Percentiles rank a stretch among this genome's conserved stretches.
Evolutionary conservation across 30 jellyfish, hydroid and myxozoan genomes (phyloP).

Genomic region (Clytia hemisphaerica): DNA sequence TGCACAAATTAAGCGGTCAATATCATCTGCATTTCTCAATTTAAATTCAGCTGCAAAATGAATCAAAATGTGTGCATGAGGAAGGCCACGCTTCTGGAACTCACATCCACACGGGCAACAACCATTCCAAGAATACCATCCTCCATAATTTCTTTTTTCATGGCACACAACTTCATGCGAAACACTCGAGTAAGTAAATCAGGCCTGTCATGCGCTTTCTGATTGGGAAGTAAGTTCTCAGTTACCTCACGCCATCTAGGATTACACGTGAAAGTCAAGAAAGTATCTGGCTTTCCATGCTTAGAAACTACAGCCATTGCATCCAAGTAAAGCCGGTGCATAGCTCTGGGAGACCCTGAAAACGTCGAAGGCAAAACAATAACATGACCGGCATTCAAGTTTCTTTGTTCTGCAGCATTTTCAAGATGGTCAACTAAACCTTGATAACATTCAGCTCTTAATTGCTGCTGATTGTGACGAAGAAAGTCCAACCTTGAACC

Average conservation of each 20-base stretch:
- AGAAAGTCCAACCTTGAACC: conserved; percentile 27
- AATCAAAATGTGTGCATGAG: conserved; percentile 42
- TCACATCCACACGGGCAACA: conserved; percentile 15
- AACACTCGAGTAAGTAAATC: conserved; percentile 47
- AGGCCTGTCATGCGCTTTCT: conserved; percentile 21
- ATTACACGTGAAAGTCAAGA: conserved; percentile 43
- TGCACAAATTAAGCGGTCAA: conserved; percentile 39
- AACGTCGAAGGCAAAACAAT: conserved; percentile 50
- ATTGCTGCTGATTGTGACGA: no score
- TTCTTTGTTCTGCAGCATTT: conserved; percentile 11
- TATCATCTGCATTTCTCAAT: conserved; percentile 26
- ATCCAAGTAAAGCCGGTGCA: conserved; percentile 41
- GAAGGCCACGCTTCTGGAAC: conserved; percentile 57
- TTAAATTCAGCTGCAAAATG: conserved; percentile 38
- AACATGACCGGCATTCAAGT: conserved; percentile 24
- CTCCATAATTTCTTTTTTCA: no score
- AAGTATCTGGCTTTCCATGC: conserved; percentile 44
- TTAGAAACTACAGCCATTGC: conserved; percentile 44
- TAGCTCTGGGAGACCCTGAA: conserved; percentile 32
- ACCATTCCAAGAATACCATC: not conserved
- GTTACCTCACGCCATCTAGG: conserved; percentile 47
- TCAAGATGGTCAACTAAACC: conserved; percentile 48
- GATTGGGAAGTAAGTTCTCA: conserved; percentile 18
- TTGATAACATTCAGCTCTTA: conserved; percentile 40
- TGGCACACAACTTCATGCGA: conserved; percentile 25